Base-by-base conservation (phyloP, 53 echinoderm and acorn worm species). In the Arbacia lixula region DNA sequence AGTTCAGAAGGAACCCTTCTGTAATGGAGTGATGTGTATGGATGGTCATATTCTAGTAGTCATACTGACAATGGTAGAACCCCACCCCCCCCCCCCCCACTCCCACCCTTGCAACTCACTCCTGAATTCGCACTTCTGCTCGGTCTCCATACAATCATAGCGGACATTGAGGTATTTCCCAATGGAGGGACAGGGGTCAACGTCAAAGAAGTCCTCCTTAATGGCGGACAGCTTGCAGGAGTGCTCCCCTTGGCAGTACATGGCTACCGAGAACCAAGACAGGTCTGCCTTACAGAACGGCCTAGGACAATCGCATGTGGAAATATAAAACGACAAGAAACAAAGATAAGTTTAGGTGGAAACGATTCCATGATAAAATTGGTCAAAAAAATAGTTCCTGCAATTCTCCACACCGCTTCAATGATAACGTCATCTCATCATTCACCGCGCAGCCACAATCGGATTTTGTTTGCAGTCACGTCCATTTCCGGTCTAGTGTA, bases 81-180 rank as follows among this genome's bases (percentile, higher is more conserved):
- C n/a, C n/a, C n/a, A n/a, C n/a, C n/a, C n/a, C n/a, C n/a, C n/a
- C n/a, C n/a, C n/a, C n/a, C n/a, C n/a, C n/a, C n/a, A n/a, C n/a
- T n/a, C n/a, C n/a, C n/a, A n/a, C n/a, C n/a, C n/a, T 22, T 71
- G 19, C 9, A 20, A 60, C 84, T 76, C 46, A 85, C 89, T 68
- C 46, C 85, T 85, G 19, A 89, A 89, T 41, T 72, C 89, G 43
- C 89, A 89, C 27, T 85, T 89, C 50, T 75, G 84, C 46, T 84
- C 85, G 29, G 52, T 29, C 25, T 64, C 89, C 49, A 74, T 39
- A 50, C 89, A 89, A 22, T 89, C 68, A 53, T 68, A 89, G 1
- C 36, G 65, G 22, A 89, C 89, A 9, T 89, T 43, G 8, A 89
- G 60, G 37, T 89, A 89, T 53, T 89, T 89, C 53, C 66, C 46